Evolutionary conservation across 2,797 vertebrate genomes (phyloP).

Genomic region (Scyliorhinus canicula): DNA sequence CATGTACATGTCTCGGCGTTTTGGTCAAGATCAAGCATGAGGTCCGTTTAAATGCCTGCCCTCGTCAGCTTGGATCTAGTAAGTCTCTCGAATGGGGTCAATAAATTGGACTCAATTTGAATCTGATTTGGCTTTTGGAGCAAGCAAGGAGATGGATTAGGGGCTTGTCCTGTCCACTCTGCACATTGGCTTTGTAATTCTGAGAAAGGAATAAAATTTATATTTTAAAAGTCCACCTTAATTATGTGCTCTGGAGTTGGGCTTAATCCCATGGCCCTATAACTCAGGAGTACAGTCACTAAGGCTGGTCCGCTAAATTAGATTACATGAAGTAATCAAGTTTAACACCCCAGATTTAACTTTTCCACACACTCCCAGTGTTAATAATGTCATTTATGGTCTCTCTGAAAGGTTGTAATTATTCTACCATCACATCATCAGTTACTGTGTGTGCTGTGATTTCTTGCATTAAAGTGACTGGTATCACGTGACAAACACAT

Average conservation of each 20-base stretch:
- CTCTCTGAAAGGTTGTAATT: neutral
- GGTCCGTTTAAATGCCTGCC: no score
- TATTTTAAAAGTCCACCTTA: neutral
- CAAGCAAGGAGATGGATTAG: no score
- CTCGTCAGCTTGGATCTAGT: no score
- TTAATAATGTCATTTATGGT: neutral
- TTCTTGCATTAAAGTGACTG: constrained; percentile 4
- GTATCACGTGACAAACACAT: neutral
- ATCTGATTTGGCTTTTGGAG: no score
- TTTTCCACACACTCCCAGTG: neutral
- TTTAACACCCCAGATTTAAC: neutral
- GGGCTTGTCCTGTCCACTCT: no score
- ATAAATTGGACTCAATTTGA: no score
- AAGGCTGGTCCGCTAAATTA: neutral
- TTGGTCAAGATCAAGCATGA: no score
- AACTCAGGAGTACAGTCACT: neutral
- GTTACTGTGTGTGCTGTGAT: neutral
- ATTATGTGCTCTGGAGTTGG: neutral
- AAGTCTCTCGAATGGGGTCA: no score
- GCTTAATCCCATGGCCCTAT: neutral
- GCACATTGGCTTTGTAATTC: no score
- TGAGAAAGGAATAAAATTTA: no score
- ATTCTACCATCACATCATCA: constrained; percentile 3
- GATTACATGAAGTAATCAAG: neutral
- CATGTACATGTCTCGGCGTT: no score